Evolutionary conservation across 2,113 vertebrate genomes (phyloP).

Genomic region (Xiphias gladius): DNA sequence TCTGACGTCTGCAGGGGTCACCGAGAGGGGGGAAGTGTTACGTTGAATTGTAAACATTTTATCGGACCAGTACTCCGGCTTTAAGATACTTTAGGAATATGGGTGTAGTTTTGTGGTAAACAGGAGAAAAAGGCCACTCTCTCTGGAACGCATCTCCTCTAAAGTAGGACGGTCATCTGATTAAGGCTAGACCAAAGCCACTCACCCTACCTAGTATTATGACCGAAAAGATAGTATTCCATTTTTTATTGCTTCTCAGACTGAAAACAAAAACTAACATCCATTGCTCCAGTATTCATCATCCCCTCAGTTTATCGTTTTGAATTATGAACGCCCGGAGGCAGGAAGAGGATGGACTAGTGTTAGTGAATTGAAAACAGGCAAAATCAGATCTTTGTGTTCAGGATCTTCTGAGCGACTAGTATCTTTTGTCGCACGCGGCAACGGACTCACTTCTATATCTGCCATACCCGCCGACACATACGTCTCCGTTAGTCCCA

Average conservation of each 20-base stretch:
- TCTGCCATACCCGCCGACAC: slow-evolving; percentile 18
- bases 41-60: slow-evolving; percentile 63
- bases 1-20: slow-evolving; percentile 31
- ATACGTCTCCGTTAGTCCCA: slow-evolving; percentile 32
- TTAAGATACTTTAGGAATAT: slow-evolving; percentile 44
- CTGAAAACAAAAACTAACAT: slow-evolving; percentile 9
- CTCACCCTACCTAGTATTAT: slow-evolving; percentile 10
- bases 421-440: background rate
- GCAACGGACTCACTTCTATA: slow-evolving; percentile 7
- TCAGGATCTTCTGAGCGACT: background rate
- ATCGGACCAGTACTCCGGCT: slow-evolving; percentile 39
- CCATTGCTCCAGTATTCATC: background rate
- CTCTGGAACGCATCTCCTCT: slow-evolving; percentile 28
- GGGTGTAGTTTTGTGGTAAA: slow-evolving; percentile 37
- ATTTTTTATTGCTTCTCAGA: slow-evolving; percentile 69
- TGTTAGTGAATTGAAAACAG: slow-evolving; percentile 9
- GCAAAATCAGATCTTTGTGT: background rate
- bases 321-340: slow-evolving; percentile 1
- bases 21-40: slow-evolving; percentile 5
- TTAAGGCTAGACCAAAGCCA: slow-evolving; percentile 59
- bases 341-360: background rate
- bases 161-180: slow-evolving; percentile 36
- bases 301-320: background rate
- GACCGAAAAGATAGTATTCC: slow-evolving; percentile 48
- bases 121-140: slow-evolving; percentile 35